These are phyloP conservation scores for Acanthosepion pharaonis DNA, from an alignment of 2,888 invertebrate genomes.

Conservation along the genomic window DNA sequence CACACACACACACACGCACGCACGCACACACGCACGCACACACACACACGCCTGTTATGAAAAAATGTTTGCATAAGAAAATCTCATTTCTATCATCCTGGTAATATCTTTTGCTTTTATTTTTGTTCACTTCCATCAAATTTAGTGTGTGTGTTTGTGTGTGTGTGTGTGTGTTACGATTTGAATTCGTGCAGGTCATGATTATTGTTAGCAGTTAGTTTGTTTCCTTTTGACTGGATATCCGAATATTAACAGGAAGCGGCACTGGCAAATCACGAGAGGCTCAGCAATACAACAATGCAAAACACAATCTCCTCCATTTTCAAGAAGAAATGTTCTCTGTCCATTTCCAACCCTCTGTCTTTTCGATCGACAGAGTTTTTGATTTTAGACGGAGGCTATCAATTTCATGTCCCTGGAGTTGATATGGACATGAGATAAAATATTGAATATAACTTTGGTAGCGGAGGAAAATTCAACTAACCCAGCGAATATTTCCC, in stretches of 20 bases:
- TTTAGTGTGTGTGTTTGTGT: no score
- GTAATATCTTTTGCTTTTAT: no score
- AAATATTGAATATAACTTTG: neutral
- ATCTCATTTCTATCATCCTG: neutral
- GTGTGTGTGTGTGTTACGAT: no score
- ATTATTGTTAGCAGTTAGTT: neutral
- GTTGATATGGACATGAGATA: slow-evolving; percentile 33
- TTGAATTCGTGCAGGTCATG: neutral
- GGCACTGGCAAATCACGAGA: neutral
- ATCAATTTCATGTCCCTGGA: slow-evolving; percentile 1
- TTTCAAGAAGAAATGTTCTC: neutral
- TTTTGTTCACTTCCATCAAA: no score
- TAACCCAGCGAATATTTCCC: neutral
- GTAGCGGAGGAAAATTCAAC: neutral
- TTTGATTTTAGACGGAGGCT: slow-evolving; percentile 25
- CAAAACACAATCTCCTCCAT: neutral
- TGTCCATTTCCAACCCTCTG: neutral
- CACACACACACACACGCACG: rapidly evolving
- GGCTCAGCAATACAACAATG: neutral
- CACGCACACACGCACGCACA: no score
- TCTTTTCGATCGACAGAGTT: slow-evolving; percentile 18
- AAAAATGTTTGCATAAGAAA: neutral
- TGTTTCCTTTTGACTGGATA: neutral
- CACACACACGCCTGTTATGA: no score
- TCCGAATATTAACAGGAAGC: neutral